Conservation (phyloP, 2,113 vertebrate genomes). For the Pseudopipra pipra region DNA sequence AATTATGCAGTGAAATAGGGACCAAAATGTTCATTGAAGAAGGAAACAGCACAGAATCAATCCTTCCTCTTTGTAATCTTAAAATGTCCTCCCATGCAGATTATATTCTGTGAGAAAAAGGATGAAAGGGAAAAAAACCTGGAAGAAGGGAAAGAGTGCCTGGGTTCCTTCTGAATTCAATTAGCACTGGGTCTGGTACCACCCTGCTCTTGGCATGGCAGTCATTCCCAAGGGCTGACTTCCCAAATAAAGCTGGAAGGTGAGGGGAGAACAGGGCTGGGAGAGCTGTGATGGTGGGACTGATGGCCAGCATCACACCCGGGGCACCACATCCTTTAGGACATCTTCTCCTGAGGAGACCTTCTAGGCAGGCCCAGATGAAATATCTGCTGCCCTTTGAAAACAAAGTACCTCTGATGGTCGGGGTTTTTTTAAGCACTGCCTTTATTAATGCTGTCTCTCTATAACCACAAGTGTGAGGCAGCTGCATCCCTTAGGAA, state of each 20-base stretch:
- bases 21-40: background rate
- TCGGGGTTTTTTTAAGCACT: background rate
- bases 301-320: no score
- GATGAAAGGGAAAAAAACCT: background rate
- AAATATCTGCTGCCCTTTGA: background rate
- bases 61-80: background rate
- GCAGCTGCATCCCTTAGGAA: background rate
- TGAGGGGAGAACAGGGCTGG: background rate
- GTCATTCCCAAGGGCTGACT: background rate
- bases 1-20: background rate
- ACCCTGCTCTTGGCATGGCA: background rate
- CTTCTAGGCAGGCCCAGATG: accelerated
- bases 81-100: background rate
- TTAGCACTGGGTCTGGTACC: background rate
- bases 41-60: background rate
- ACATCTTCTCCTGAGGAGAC: background rate
- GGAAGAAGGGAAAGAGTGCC: background rate
- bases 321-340: accelerated
- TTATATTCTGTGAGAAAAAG: background rate
- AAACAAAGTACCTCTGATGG: background rate
- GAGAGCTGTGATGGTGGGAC: background rate
- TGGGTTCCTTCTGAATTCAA: background rate
- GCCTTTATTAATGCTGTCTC: background rate
- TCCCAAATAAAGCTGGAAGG: background rate
- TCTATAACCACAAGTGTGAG: background rate